Conservation (phyloP, 2,888 invertebrate species). For the Alloplasta piceator region DNA sequence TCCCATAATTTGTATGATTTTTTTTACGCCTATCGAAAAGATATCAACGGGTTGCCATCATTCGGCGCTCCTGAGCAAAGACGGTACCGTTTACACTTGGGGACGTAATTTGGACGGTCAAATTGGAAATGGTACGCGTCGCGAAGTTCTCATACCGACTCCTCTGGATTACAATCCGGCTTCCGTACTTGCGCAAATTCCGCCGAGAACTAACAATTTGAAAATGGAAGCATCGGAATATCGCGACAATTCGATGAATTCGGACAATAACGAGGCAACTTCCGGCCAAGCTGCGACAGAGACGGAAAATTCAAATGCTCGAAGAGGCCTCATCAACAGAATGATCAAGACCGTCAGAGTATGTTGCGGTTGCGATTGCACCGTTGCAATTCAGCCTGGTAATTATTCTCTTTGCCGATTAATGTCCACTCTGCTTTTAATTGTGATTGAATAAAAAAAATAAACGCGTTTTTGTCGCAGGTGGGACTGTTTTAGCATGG, state of each 20-base stretch:
- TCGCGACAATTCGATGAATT: conserved; percentile 59
- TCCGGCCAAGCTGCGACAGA: conserved; percentile 53
- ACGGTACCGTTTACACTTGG: conserved; percentile 91
- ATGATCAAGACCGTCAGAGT: conserved; percentile 83
- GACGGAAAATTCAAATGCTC: conserved; percentile 69
- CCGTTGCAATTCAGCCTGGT: conserved; percentile 86
- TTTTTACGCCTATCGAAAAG: conserved; percentile 62
- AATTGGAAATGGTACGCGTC: conserved; percentile 89
- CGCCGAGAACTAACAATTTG: conserved; percentile 70
- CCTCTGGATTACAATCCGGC: conserved; percentile 84
- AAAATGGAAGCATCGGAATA: conserved; percentile 58
- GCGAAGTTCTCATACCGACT: conserved; percentile 85
- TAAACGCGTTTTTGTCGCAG: conserved; percentile 58
- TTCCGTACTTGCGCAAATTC: conserved; percentile 75
- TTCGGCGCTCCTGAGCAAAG: conserved; percentile 89
- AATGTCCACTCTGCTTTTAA: not conserved
- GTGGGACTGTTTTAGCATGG: conserved; percentile 89
- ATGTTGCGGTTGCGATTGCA: conserved; percentile 91
- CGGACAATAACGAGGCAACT: conserved; percentile 52
- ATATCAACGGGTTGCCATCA: conserved; percentile 92
- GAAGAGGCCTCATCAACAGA: conserved; percentile 65
- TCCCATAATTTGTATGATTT: too few relatives aligned
- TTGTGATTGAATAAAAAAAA: not conserved
- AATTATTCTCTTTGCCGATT: conserved; percentile 1
- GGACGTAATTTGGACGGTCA: conserved; percentile 96